These are phyloP conservation scores for Bembecia ichneumoniformis DNA, from an alignment of 2,888 invertebrate genomes.

Conservation along the genomic window DNA sequence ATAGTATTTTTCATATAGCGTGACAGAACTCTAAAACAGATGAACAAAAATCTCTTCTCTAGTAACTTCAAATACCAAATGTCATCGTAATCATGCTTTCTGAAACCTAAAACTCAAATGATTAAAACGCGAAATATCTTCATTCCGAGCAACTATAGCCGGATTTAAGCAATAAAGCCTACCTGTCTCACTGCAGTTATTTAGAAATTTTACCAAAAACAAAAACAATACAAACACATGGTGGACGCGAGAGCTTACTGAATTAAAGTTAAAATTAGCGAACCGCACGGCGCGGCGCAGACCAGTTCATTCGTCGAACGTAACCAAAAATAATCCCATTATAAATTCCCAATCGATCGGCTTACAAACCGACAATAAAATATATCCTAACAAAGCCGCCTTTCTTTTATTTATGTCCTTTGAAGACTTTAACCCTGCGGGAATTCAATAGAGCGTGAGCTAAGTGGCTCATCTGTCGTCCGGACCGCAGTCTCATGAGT, in stretches of 20 bases:
- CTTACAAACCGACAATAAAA: not conserved
- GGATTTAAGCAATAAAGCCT: too few relatives aligned
- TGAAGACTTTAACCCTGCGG: slow-evolving; percentile 14
- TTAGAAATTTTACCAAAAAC: too few relatives aligned
- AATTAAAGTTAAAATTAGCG: not conserved
- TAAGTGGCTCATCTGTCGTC: slow-evolving; percentile 60
- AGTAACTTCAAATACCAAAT: too few relatives aligned
- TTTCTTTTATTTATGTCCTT: slow-evolving; percentile 1
- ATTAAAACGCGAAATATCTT: too few relatives aligned
- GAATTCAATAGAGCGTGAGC: slow-evolving; percentile 51
- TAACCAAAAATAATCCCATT: not conserved
- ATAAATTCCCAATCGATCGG: not conserved
- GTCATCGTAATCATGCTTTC: too few relatives aligned
- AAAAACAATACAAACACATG: too few relatives aligned
- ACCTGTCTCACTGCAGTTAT: too few relatives aligned
- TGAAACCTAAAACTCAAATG: too few relatives aligned
- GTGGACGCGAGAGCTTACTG: not conserved
- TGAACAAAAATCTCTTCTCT: too few relatives aligned
- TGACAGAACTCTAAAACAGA: too few relatives aligned
- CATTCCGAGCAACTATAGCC: too few relatives aligned
- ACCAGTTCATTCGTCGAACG: not conserved
- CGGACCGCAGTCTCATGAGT: slow-evolving; percentile 32
- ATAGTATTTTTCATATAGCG: too few relatives aligned
- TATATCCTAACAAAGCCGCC: not conserved
- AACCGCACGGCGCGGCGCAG: not conserved